Base-by-base conservation (phyloP, 2,797 vertebrate species). In the Eospalax fontanierii region DNA sequence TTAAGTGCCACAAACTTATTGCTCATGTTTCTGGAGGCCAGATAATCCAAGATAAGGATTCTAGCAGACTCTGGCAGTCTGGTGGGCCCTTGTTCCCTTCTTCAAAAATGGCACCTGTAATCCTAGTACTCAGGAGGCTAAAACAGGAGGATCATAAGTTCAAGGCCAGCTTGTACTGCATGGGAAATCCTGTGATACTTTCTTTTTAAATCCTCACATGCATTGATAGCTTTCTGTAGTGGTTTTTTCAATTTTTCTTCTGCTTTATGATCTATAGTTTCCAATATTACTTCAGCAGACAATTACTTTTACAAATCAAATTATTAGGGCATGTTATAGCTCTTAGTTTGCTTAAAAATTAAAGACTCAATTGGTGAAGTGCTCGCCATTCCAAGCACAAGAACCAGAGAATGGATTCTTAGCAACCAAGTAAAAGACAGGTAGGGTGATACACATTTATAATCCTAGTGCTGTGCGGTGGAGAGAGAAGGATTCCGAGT, bases 271-370 rank as follows among this genome's bases (percentile, higher is more conserved):
- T 30, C 18, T 63, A 6, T 92, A 65, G 71, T 88, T 93, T 73
- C 43, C 4, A n/a, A 65, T 91, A 84, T 88, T 76, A 75, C 16
- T 10, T 74, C 61, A 63, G 40, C n/a, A 83, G 70, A 35, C 6
- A 43, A 68, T 28, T 16, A 54, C 16, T 57, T 78, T 91, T 38
- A 65, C 22, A 71, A 71, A 28, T 65, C 26, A 81, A 65, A n/a
- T 30, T 46, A 63, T 91, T 90, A 46, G 33, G 57, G 61, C 73
- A 38, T n/a, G 8, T 40, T 43, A 65, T 71, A 16, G 46, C 28
- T 84, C 24, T 33, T 79, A 66, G 75, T 85, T 95, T 91, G 43
- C 30, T 82, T 81, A 61, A 61, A 65, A 76, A 38, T 43, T 65
- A 65, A 65, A 82, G 38, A 65, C 21, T 82, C 8, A 21, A 35